phyloP scores from a whole-genome alignment of 2,797 vertebrate species.

The Pteropus rufus region DNA sequence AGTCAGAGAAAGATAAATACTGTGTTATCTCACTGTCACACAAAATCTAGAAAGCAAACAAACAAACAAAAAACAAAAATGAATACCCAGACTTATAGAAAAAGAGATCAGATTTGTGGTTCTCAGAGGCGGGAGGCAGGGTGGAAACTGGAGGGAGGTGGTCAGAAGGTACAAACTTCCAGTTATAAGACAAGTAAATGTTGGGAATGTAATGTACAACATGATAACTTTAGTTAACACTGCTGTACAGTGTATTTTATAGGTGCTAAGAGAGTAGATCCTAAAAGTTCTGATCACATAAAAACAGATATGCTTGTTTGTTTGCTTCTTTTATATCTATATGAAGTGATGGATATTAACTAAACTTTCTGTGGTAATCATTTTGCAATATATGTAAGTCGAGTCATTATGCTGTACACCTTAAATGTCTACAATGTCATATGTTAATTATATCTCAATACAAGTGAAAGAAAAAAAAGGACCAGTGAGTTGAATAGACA shows the following conservation, averaged over 20 bases:
- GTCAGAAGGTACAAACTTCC: not conserved
- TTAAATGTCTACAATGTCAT: not conserved
- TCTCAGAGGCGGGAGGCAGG: too few relatives aligned
- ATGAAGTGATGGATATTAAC: not conserved
- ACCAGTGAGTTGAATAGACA: too few relatives aligned
- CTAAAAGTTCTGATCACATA: not conserved
- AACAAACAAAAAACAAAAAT: not conserved
- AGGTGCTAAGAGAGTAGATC: not conserved
- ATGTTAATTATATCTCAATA: too few relatives aligned
- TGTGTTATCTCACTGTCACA: not conserved
- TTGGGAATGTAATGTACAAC: not conserved
- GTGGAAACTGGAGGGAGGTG: not conserved
- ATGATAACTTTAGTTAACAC: not conserved
- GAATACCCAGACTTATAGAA: too few relatives aligned
- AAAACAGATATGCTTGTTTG: not conserved
- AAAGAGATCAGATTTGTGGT: not conserved
- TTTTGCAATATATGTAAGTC: not conserved
- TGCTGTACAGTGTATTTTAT: not conserved
- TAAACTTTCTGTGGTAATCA: not conserved
- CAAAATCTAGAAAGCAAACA: not conserved
- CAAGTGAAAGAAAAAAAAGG: too few relatives aligned
- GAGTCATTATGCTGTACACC: not conserved
- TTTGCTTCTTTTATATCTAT: not conserved
- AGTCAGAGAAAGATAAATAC: not conserved
- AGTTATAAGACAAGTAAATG: not conserved